Evolutionary conservation across 2,888 invertebrate species (phyloP).

Genomic region (Eremobia ochroleuca): DNA sequence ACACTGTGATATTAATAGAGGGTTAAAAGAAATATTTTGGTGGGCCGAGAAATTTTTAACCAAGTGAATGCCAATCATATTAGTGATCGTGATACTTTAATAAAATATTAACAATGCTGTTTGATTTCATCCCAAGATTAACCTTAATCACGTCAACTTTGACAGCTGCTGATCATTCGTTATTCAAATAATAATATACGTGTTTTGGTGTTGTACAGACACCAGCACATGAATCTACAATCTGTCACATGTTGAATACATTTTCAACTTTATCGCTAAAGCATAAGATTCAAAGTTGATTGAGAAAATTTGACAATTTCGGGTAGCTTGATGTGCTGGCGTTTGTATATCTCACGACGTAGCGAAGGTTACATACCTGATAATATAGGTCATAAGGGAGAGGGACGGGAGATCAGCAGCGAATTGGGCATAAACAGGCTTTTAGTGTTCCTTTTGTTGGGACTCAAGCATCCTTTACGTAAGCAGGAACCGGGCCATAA

Average conservation of each 20-base stretch:
- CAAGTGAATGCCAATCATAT: background rate
- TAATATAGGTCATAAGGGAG: background rate
- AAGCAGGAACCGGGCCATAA: background rate
- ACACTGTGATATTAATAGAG: too few species aligned
- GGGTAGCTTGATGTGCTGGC: too few species aligned
- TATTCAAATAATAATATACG: slow-evolving; percentile 6
- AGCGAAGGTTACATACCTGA: background rate
- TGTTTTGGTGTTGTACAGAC: background rate
- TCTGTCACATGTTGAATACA: too few species aligned
- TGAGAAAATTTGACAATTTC: too few species aligned
- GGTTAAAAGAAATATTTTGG: background rate
- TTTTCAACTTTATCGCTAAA: too few species aligned
- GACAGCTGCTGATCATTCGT: slow-evolving; percentile 19
- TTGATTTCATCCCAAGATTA: slow-evolving; percentile 1
- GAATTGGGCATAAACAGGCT: background rate
- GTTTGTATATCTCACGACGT: background rate
- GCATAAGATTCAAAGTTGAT: too few species aligned
- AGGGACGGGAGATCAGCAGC: background rate
- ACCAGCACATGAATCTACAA: too few species aligned
- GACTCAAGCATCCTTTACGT: background rate
- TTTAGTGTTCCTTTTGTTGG: background rate
- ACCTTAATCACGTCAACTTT: slow-evolving; percentile 13
- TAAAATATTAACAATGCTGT: slow-evolving; percentile 4
- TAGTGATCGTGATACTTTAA: background rate
- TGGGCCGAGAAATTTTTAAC: background rate